A percentile compares a stretch with the other conserved stretches of the same genome.
Conservation (phyloP, 1,140 invertebrate genomes). For the Leptestheria dahalacensis region DNA sequence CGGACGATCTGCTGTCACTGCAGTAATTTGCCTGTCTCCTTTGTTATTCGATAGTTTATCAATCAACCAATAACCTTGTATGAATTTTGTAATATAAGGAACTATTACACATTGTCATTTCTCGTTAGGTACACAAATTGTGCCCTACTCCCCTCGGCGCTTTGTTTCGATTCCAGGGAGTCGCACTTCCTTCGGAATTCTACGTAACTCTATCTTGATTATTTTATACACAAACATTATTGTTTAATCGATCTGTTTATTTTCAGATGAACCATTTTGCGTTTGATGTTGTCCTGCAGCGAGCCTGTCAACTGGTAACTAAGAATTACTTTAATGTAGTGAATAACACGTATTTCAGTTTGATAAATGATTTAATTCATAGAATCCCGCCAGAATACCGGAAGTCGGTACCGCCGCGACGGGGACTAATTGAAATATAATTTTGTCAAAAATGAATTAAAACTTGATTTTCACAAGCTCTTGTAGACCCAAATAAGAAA, state of each 20-base stretch:
- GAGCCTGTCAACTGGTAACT: slow-evolving; percentile 54
- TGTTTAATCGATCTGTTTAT: slow-evolving; percentile 17
- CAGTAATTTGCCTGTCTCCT: slow-evolving; percentile 30
- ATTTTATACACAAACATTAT: slow-evolving; percentile 1
- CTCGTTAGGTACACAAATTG: slow-evolving; percentile 44
- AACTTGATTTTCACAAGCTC: too few species aligned
- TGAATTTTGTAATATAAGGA: too few species aligned
- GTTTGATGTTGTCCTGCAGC: slow-evolving; percentile 52
- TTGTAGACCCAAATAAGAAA: too few species aligned
- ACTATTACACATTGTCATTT: too few species aligned
- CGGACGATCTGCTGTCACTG: slow-evolving; percentile 52
- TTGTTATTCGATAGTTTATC: slow-evolving; percentile 8
- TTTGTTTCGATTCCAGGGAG: slow-evolving; percentile 76
- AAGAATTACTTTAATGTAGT: neutral
- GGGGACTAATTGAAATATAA: too few species aligned
- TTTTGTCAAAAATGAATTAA: too few species aligned
- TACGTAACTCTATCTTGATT: slow-evolving; percentile 32
- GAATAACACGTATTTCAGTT: neutral
- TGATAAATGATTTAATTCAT: neutral
- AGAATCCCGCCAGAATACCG: slow-evolving; percentile 4
- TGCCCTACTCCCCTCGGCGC: slow-evolving; percentile 35
- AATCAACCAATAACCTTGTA: neutral
- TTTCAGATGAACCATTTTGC: slow-evolving; percentile 62
- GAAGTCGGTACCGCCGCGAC: neutral
- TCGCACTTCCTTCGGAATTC: slow-evolving; percentile 62